Base-by-base conservation (phyloP, 2,888 invertebrate species). In the Chloromyia formosa region DNA sequence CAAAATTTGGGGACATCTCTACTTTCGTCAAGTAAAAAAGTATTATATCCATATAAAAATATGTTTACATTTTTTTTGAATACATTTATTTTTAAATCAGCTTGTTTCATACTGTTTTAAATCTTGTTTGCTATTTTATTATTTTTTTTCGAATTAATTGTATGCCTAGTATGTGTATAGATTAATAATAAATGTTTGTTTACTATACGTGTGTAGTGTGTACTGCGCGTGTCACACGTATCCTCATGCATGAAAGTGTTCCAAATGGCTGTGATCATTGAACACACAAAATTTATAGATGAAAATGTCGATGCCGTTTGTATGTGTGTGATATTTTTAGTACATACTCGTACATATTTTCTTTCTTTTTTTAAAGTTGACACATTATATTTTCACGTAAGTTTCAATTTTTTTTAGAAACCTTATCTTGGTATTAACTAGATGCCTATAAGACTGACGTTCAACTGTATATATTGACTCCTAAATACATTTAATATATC, bases 31-130 rank as follows among this genome's bases (percentile, higher is more conserved):
- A 56, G 71, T 71, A 71, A 71, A 71, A 69, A 71, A 58, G 71
- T 71, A 71, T 71, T 71, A 56, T 71, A 23, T 56, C 20, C 58
- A 58, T 71, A 71, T 71, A 71, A 71, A 71, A 71, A 71, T 71
- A 71, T 71, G 69, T 69, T 69, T 69, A 54, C 56, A 69, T 56
- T 23, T 69, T 69, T 71, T 27, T 56, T 58, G 40, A 64, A 40
- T 71, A 20, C 40, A 23, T 27, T n/a, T 58, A 20, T 7, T 71
- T 20, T 40, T 18, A 71, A 40, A 18, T 40, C 58, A 56, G 40
- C 18, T 22, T 40, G 35, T 71, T 58, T 71, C 27, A 23, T 58
- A n/a, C 16, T 69, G 40, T 71, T 7, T 71, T 49, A 40, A 35
- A 3, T 42, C 12, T 40, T n/a, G 12, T 49, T 62, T 1, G 10